These are phyloP conservation scores for Dioctria rufipes DNA, from an alignment of 2,888 invertebrate species.

Conservation along the genomic window DNA sequence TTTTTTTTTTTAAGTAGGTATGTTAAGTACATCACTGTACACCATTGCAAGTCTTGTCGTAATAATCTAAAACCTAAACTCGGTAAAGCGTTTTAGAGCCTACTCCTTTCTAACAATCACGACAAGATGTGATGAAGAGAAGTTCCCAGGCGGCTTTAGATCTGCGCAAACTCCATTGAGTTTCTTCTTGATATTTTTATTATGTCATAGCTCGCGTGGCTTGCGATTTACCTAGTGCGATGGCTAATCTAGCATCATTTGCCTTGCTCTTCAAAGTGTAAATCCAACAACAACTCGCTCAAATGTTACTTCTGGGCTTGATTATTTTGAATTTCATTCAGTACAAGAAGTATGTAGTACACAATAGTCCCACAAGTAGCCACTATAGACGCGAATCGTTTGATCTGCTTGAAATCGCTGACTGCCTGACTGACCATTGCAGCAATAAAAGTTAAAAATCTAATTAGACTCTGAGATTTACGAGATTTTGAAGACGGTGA, in stretches of 20 bases:
- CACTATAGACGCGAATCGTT: neutral
- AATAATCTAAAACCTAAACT: conserved; percentile 1
- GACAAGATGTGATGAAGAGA: neutral
- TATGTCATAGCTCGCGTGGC: conserved; percentile 28
- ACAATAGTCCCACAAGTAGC: conserved; percentile 6
- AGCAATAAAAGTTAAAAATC: no score
- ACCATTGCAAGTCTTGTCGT: neutral
- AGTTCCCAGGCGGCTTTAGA: conserved; percentile 14
- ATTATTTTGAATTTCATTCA: neutral
- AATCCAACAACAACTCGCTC: neutral
- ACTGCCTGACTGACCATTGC: no score
- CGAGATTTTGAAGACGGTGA: neutral
- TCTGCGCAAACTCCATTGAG: neutral
- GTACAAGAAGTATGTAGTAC: neutral
- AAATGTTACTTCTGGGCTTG: conserved; percentile 22
- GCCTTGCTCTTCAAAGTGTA: no score
- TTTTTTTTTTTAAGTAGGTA: no score
- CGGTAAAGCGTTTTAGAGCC: neutral
- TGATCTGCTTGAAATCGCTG: neutral
- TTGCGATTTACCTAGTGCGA: conserved; percentile 7
- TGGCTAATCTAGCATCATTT: no score
- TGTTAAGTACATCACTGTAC: neutral
- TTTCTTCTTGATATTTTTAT: conserved; percentile 10
- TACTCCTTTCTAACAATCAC: neutral
- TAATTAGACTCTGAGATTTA: no score